Evolutionary conservation across 2,113 vertebrate genomes (phyloP).

Genomic region (Mola mola): DNA sequence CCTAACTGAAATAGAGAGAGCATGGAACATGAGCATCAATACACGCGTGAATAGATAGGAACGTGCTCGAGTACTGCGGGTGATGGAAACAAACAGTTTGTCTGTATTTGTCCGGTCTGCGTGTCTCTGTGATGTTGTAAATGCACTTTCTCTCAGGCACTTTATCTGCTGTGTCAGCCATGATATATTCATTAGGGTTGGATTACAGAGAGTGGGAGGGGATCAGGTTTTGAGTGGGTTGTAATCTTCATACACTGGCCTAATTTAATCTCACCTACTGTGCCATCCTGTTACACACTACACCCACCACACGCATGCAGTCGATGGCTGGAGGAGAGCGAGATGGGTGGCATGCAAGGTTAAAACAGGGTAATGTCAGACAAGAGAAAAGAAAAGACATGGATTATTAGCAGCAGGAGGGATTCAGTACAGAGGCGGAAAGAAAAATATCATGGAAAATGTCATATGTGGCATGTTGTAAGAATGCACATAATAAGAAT

Average conservation of each 20-base stretch:
- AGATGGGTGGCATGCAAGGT: conserved; percentile 31
- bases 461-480: no score
- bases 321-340: conserved; percentile 23
- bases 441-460: conserved; percentile 46
- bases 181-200: conserved; percentile 82
- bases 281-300: conserved; percentile 79
- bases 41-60: conserved; percentile 20
- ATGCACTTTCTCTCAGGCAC: conserved; percentile 37
- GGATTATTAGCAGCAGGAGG: conserved; percentile 48
- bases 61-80: conserved; percentile 32
- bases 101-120: conserved; percentile 25
- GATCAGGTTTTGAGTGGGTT: conserved; percentile 77
- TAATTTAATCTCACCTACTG: conserved; percentile 85
- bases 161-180: conserved; percentile 75
- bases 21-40: background rate
- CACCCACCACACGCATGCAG: conserved; percentile 58
- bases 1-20: conserved; percentile 42
- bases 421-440: conserved; percentile 6
- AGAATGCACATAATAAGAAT: no score
- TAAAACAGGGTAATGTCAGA: conserved; percentile 59
- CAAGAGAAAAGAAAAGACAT: conserved; percentile 22
- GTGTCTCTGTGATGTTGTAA: conserved; percentile 52
- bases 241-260: conserved; percentile 81
- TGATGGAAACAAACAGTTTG: conserved; percentile 32
- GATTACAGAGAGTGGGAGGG: conserved; percentile 78